Evolutionary conservation across 2,888 invertebrate species (phyloP).

Genomic region (Chaetogeoica ovagalla): DNA sequence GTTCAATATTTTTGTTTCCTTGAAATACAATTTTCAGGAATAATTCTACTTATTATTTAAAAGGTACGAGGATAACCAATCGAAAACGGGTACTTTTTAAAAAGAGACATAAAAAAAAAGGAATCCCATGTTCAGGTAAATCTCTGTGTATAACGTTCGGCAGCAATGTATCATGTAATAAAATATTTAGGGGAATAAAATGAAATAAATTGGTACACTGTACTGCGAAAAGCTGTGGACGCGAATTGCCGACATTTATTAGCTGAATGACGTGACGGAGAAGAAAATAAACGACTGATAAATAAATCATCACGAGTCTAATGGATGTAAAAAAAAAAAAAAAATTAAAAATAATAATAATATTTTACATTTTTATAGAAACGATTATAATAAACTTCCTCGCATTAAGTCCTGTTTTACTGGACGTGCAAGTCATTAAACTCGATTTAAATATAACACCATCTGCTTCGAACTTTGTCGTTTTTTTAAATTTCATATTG

Average conservation of each 20-base stretch:
- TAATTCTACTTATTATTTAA: background rate
- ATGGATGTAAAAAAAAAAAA: background rate
- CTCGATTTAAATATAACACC: too few relatives aligned
- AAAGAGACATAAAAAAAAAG: background rate
- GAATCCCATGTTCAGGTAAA: slow-evolving; percentile 1
- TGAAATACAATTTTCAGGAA: background rate
- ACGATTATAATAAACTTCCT: background rate
- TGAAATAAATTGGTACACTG: slow-evolving; percentile 28
- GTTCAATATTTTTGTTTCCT: background rate
- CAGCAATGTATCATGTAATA: slow-evolving; percentile 1
- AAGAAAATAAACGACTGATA: background rate
- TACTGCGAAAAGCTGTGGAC: slow-evolving; percentile 22
- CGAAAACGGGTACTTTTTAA: background rate
- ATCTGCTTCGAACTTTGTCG: background rate
- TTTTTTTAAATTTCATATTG: background rate
- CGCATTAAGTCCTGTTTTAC: background rate
- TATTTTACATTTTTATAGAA: slow-evolving; percentile 16
- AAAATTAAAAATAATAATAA: background rate
- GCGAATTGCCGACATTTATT: slow-evolving; percentile 33
- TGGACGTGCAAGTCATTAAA: background rate
- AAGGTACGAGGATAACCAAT: background rate
- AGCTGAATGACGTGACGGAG: background rate
- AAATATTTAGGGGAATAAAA: slow-evolving; percentile 30
- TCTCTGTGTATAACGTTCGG: slow-evolving; percentile 3
- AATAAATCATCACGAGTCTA: slow-evolving; percentile 28